Base-by-base conservation (phyloP, 2,888 invertebrate species). In the Drosophila mettleri region DNA sequence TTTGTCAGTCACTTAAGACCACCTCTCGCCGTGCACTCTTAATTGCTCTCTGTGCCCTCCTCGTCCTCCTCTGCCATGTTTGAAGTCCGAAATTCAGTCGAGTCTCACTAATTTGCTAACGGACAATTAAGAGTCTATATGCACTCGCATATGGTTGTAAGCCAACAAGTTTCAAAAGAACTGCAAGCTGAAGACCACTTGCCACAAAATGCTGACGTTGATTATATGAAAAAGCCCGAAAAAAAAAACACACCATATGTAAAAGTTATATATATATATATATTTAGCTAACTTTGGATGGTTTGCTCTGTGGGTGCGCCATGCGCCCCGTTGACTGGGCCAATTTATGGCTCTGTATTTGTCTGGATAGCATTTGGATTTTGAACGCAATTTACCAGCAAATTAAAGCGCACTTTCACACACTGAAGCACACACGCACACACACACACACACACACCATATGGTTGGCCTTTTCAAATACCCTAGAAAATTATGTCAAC, bases 301-400 rank as follows among this genome's bases (percentile, higher is more conserved):
- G 24, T 20, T 48, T 31, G 48, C 48, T 33, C 48, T n/a, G 14
- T 34, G 18, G 45, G 20, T 27, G 20, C 31, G 29, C 20, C 45
- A n/a, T 22, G 18, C 18, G 38, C 46, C 29, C 29, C 53, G 51
- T 63, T 34, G 31, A 34, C 27, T 33, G 41, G 55, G 57, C 60
- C 65, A 72, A 76, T 76, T 72, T 76, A 72, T 71, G 60, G 51
- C 60, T 74, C 68, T 72, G 71, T 71, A 49, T 74, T 65, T 78
- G 74, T 72, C 59, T 74, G 77, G 75, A 59, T 71, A 74, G 70
- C 71, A 71, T 76, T 83, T 75, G 79, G 73, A 78, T 78, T 88
- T 86, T 66, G 70, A 73, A 89, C 81, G 72, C 74, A 87, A 89
- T 86, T 84, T 85, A 80, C 70, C 86, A 80, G 88, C 75, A 87